Percentiles rank a stretch among this genome's conserved stretches.
Evolutionary conservation across 2,888 invertebrate genomes (phyloP).

Genomic region (Julus scandinavius): DNA sequence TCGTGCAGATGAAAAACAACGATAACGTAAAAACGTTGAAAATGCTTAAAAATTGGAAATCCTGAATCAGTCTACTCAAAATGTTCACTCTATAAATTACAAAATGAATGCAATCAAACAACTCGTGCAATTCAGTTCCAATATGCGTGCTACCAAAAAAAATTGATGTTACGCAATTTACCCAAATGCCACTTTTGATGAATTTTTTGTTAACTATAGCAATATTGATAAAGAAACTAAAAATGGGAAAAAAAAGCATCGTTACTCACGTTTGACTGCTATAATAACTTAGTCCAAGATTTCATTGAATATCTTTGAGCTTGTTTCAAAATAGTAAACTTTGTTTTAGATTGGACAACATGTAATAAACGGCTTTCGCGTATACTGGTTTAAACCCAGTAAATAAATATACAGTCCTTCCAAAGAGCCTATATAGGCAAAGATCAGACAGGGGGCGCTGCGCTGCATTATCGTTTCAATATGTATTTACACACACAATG

Average conservation of each 20-base stretch:
- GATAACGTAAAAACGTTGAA: too few species aligned
- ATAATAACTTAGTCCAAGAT: background rate
- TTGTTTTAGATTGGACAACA: conserved; percentile 26
- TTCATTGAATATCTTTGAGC: conserved; percentile 21
- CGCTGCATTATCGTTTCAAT: background rate
- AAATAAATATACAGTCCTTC: conserved; percentile 24
- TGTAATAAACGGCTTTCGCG: conserved; percentile 26
- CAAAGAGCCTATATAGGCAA: conserved; percentile 23
- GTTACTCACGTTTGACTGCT: background rate
- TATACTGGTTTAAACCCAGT: conserved; percentile 33
- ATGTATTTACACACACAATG: background rate
- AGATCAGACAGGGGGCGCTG: conserved; percentile 6
- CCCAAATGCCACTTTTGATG: background rate
- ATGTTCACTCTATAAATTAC: too few species aligned
- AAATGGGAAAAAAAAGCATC: background rate
- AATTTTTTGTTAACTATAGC: too few species aligned
- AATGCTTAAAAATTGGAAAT: too few species aligned
- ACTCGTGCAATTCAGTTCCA: background rate
- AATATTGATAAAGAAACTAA: background rate
- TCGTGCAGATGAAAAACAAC: too few species aligned
- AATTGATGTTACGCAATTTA: background rate
- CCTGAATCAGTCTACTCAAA: too few species aligned
- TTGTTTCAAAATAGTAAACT: conserved; percentile 21
- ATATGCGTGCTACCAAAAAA: background rate
- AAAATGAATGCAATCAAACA: too few species aligned